These are phyloP conservation scores for Ivindomyrus marchei DNA, from an alignment of 2,113 vertebrate species.

Conservation along the genomic window DNA sequence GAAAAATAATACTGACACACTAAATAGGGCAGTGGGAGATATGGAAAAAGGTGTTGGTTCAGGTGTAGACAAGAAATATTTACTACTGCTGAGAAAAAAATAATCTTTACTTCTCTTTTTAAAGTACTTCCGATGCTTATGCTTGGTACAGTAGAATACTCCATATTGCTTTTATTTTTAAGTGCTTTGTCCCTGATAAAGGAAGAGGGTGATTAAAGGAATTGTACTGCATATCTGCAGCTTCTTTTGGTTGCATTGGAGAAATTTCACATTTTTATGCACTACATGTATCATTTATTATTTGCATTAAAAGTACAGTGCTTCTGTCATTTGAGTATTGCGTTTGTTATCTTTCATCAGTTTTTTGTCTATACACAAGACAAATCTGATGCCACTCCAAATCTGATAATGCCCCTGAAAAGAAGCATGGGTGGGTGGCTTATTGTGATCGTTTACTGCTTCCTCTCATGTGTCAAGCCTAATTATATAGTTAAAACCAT, in stretches of 20 bases:
- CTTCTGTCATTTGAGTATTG: background rate
- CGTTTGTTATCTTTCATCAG: background rate
- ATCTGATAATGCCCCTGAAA: background rate
- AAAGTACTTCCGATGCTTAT: background rate
- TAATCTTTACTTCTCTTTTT: background rate
- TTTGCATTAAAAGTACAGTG: background rate
- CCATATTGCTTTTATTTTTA: background rate
- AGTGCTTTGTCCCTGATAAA: background rate
- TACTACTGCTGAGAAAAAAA: background rate
- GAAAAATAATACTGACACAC: background rate
- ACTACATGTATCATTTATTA: background rate
- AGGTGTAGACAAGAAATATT: background rate
- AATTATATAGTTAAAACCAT: background rate
- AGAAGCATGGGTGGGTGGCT: background rate
- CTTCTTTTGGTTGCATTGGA: background rate
- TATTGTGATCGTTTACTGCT: background rate
- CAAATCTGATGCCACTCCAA: slow-evolving; percentile 46
- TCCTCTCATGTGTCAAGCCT: background rate
- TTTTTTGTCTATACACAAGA: background rate
- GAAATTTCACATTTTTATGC: background rate
- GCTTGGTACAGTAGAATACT: background rate
- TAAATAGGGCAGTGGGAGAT: slow-evolving; percentile 4
- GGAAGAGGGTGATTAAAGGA: background rate
- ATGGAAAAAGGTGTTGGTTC: background rate
- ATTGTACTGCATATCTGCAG: background rate